phyloP scores from a whole-genome alignment of 1,140 invertebrate genomes.

The Apocrypta bakeri region DNA sequence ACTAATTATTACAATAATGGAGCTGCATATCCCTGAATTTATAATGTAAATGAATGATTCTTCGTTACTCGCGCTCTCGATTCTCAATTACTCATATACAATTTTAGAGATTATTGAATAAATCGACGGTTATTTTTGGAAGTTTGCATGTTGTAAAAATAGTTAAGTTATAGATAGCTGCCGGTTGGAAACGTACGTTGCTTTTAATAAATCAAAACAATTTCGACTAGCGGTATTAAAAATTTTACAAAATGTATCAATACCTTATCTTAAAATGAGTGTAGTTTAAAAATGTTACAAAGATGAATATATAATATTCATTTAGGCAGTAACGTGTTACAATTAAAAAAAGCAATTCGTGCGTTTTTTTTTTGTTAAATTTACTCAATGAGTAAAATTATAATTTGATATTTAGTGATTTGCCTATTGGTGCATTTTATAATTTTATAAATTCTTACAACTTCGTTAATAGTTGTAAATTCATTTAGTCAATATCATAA shows the following conservation, averaged over 20 bases:
- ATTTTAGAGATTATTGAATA: not conserved
- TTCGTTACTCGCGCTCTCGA: conserved; percentile 43
- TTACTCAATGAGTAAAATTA: not conserved
- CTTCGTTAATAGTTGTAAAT: not conserved
- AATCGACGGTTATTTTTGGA: not conserved
- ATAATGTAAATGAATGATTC: conserved; percentile 25
- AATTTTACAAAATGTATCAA: not conserved
- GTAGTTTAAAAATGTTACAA: not conserved
- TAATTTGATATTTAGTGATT: not conserved
- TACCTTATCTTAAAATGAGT: not conserved
- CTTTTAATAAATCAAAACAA: conserved; percentile 32
- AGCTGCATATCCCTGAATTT: conserved; percentile 36
- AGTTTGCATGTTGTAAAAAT: not conserved
- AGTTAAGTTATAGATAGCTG: not conserved
- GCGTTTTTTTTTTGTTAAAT: not conserved
- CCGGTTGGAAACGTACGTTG: not conserved
- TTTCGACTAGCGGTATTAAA: not conserved
- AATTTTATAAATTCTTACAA: not conserved
- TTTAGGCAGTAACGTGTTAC: not conserved
- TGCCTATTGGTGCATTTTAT: not conserved
- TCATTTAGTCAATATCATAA: not conserved
- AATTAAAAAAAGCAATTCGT: not conserved
- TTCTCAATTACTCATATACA: not conserved
- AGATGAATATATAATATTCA: not conserved
- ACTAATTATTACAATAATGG: conserved; percentile 19